phyloP scores from a whole-genome alignment of 2,888 invertebrate genomes.

The Labia minor region DNA sequence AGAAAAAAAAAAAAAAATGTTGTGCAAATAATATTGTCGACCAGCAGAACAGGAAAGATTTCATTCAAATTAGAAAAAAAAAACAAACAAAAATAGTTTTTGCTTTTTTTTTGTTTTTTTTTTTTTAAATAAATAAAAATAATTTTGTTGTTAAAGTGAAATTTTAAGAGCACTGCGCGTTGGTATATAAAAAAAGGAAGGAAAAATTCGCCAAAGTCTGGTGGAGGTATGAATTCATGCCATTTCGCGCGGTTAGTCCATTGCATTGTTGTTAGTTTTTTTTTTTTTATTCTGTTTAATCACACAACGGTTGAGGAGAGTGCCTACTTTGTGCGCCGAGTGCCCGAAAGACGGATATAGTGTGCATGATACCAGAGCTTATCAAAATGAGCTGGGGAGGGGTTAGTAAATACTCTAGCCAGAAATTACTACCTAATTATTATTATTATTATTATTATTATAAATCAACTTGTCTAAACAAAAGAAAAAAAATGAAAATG shows the following conservation, averaged over 20 bases:
- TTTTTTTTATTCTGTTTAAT: neutral
- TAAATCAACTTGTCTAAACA: too few species aligned
- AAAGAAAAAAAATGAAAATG: too few species aligned
- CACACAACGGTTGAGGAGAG: conserved; percentile 13
- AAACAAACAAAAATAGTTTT: too few species aligned
- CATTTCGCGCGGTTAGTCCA: conserved; percentile 3
- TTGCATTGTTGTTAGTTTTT: neutral
- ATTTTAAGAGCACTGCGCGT: neutral
- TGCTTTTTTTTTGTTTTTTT: too few species aligned
- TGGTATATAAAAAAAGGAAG: neutral
- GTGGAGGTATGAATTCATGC: neutral
- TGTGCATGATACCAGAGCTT: conserved; percentile 13
- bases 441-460: too few species aligned
- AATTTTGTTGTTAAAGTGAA: too few species aligned
- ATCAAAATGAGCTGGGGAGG: neutral
- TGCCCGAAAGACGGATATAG: neutral
- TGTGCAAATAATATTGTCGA: neutral
- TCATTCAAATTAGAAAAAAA: too few species aligned
- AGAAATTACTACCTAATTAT: too few species aligned
- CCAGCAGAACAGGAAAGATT: too few species aligned
- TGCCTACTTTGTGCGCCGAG: neutral
- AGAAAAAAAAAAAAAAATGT: neutral
- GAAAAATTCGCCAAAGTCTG: neutral
- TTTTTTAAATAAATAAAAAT: too few species aligned
- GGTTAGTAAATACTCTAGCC: too few species aligned